Evolutionary conservation across 1,140 invertebrate genomes (phyloP).

Genomic region (Temnothorax curvispinosus): DNA sequence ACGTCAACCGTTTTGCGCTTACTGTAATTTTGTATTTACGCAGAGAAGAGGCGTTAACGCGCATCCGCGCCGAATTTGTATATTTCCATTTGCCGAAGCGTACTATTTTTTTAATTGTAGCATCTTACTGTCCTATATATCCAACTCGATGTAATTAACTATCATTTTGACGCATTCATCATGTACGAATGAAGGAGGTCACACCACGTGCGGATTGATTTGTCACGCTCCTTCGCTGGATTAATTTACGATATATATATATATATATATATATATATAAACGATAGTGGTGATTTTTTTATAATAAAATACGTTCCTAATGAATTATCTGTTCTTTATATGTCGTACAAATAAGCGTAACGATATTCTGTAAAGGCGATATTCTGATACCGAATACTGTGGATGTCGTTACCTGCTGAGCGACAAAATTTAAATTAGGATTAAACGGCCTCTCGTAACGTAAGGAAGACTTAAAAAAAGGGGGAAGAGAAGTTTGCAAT

Average conservation of each 20-base stretch:
- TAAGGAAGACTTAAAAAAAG: conserved; percentile 46
- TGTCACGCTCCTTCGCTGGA: conserved; percentile 23
- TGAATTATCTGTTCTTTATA: conserved; percentile 72
- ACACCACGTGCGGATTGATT: conserved; percentile 28
- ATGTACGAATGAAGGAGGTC: conserved; percentile 38
- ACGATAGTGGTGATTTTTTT: conserved; percentile 70
- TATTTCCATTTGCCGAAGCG: conserved; percentile 20
- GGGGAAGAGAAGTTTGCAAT: conserved; percentile 13
- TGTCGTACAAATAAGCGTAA: conserved; percentile 69
- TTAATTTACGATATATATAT: conserved; percentile 60
- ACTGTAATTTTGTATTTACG: conserved; percentile 30
- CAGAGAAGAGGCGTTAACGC: neutral
- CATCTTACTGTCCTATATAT: neutral
- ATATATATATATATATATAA: conserved; percentile 14
- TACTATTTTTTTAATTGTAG: conserved; percentile 39
- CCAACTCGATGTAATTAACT: conserved; percentile 23
- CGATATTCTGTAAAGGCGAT: conserved; percentile 46
- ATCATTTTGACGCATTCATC: conserved; percentile 6
- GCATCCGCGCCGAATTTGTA: neutral
- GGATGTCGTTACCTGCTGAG: conserved; percentile 38
- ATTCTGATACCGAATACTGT: conserved; percentile 16
- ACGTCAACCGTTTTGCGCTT: conserved; percentile 20
- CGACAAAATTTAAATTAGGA: conserved; percentile 54
- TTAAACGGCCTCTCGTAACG: conserved; percentile 69
- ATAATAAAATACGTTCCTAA: conserved; percentile 76